Conservation (phyloP, 2,797 vertebrate genomes). For the Gambusia yucatana region DNA sequence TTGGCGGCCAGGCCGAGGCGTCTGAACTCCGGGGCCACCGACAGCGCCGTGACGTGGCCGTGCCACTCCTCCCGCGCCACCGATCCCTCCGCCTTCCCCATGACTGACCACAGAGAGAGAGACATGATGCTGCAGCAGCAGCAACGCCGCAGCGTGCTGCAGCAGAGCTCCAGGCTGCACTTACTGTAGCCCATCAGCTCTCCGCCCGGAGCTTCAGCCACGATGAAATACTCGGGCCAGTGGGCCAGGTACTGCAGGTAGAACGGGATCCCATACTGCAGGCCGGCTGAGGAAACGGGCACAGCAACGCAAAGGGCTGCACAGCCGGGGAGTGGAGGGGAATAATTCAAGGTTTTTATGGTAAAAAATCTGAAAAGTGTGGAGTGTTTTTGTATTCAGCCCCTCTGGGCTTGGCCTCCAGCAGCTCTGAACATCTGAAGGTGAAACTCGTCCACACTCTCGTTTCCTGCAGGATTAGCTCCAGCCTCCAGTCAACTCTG, state of each 20-base stretch:
- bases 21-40: conserved; percentile 94
- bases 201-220: conserved; percentile 94
- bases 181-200: conserved; percentile 98
- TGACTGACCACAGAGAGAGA: conserved; percentile 77
- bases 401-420: background rate
- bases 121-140: background rate
- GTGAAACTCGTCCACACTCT: background rate
- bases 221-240: conserved; percentile 97
- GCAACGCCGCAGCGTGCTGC: too few relatives aligned
- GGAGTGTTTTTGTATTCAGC: background rate
- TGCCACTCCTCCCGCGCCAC: conserved; percentile 97
- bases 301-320: background rate
- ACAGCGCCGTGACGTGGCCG: conserved; percentile 93
- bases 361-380: background rate
- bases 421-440: background rate
- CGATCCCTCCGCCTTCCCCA: conserved; percentile 96
- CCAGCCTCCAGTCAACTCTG: background rate
- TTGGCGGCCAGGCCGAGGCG: conserved; percentile 93
- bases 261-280: conserved; percentile 95
- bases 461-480: background rate
- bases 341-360: background rate
- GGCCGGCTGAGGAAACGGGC: background rate
- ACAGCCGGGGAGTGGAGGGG: background rate
- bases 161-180: conserved; percentile 36
- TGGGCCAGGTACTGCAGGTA: conserved; percentile 97